Conservation (phyloP, 2,888 invertebrate species). For the Euphydryas editha region DNA sequence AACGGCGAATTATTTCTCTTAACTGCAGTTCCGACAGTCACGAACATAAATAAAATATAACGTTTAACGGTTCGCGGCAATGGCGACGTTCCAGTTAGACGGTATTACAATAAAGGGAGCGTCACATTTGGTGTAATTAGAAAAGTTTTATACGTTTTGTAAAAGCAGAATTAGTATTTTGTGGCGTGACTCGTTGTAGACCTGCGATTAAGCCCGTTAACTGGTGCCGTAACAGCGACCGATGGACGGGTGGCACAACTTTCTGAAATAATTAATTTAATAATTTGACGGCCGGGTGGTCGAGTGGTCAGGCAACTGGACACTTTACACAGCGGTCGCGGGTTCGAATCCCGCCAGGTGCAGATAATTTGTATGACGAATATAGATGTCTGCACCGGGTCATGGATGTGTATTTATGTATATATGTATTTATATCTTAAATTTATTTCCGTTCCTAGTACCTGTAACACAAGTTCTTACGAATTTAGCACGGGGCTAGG, state of each 20-base stretch:
- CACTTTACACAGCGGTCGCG: too few relatives aligned
- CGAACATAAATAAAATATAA: slow-evolving; percentile 34
- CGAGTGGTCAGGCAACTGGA: too few relatives aligned
- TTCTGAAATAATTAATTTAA: background rate
- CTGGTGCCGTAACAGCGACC: slow-evolving; percentile 52
- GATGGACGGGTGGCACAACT: slow-evolving; percentile 43
- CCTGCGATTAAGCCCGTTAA: slow-evolving; percentile 66
- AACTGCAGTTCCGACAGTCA: slow-evolving; percentile 24
- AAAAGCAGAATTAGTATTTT: slow-evolving; percentile 76
- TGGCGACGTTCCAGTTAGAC: slow-evolving; percentile 47
- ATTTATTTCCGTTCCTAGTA: too few relatives aligned
- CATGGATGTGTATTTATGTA: too few relatives aligned
- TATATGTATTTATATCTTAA: too few relatives aligned
- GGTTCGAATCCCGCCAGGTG: too few relatives aligned
- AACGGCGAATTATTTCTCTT: slow-evolving; percentile 17
- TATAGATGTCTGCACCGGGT: too few relatives aligned
- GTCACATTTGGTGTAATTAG: slow-evolving; percentile 76
- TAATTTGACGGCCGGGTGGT: background rate
- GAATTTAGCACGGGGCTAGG: too few relatives aligned
- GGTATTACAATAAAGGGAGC: slow-evolving; percentile 65
- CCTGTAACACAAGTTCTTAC: too few relatives aligned
- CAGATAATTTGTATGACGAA: too few relatives aligned
- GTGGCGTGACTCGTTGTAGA: slow-evolving; percentile 70
- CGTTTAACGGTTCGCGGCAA: slow-evolving; percentile 32
- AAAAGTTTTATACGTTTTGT: slow-evolving; percentile 77